Conservation (phyloP, 2,888 invertebrate genomes). For the Rhingia campestris region DNA sequence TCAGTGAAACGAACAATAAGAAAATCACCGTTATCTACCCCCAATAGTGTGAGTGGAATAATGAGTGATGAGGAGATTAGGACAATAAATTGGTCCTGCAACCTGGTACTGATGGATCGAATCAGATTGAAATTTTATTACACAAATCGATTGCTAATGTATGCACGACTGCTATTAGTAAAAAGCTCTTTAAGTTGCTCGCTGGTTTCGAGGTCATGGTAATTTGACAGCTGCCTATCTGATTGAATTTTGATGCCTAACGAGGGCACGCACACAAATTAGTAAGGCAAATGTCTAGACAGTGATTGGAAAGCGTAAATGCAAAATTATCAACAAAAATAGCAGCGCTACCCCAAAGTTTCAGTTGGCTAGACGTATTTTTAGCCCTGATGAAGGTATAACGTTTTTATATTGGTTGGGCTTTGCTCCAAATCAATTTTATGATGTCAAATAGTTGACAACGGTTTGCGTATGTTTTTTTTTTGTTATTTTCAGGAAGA, state of each 20-base stretch:
- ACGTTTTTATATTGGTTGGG: too few relatives aligned
- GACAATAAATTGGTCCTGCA: not conserved
- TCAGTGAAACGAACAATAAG: not conserved
- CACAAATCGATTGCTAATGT: not conserved
- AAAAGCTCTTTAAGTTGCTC: not conserved
- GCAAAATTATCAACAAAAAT: not conserved
- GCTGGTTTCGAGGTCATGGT: not conserved
- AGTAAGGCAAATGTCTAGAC: conserved; percentile 47
- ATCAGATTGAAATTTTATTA: not conserved
- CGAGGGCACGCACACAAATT: conserved; percentile 5
- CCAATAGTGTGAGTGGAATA: conserved; percentile 37
- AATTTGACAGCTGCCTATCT: conserved; percentile 14
- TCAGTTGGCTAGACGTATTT: too few relatives aligned
- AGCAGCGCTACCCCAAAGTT: not conserved
- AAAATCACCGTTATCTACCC: not conserved
- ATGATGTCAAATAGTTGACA: too few relatives aligned
- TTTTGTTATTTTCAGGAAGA: too few relatives aligned
- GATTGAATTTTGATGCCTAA: not conserved
- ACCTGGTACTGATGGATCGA: too few relatives aligned
- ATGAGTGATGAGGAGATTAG: conserved; percentile 12
- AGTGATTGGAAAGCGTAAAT: conserved; percentile 15
- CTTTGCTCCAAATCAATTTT: too few relatives aligned
- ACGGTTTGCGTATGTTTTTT: too few relatives aligned
- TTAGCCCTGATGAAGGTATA: too few relatives aligned
- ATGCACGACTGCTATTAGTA: not conserved